Evolutionary conservation across 2,888 invertebrate species (phyloP).

Genomic region (Eulithis prunata): DNA sequence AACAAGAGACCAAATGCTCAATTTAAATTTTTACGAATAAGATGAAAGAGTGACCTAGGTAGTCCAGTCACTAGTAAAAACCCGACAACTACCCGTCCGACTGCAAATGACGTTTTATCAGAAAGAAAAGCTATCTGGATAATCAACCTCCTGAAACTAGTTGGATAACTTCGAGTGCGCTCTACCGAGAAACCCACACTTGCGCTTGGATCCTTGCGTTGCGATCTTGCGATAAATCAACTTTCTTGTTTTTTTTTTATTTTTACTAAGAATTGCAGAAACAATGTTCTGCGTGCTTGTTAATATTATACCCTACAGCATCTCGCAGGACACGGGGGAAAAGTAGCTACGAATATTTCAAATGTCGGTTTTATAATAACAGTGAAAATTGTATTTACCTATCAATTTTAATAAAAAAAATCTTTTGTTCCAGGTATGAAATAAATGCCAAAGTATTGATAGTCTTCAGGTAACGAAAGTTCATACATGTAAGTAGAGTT

Average conservation of each 20-base stretch:
- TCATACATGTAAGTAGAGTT: background rate
- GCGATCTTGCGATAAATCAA: slow-evolving; percentile 64
- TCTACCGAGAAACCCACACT: slow-evolving; percentile 71
- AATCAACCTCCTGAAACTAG: slow-evolving; percentile 57
- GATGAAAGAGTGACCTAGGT: slow-evolving; percentile 10
- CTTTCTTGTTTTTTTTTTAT: slow-evolving; percentile 53
- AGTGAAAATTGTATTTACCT: too few relatives aligned
- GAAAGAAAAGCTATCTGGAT: slow-evolving; percentile 61
- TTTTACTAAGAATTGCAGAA: slow-evolving; percentile 13
- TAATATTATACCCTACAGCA: background rate
- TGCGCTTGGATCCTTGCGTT: slow-evolving; percentile 61
- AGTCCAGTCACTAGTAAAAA: slow-evolving; percentile 72
- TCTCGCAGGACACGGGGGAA: too few relatives aligned
- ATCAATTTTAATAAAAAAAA: background rate
- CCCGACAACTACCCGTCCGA: slow-evolving; percentile 71
- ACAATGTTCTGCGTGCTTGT: slow-evolving; percentile 3
- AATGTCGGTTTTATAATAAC: too few relatives aligned
- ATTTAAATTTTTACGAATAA: slow-evolving; percentile 11
- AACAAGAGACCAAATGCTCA: background rate
- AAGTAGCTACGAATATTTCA: too few relatives aligned
- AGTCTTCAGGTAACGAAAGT: background rate
- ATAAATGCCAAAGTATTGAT: background rate
- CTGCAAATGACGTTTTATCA: slow-evolving; percentile 68
- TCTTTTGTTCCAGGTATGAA: slow-evolving; percentile 65
- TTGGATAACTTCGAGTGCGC: slow-evolving; percentile 65